A percentile compares a stretch with the other conserved stretches of the same genome.
Evolutionary conservation across 1,140 invertebrate species (phyloP).

Genomic region (Harlomillsia oculata): DNA sequence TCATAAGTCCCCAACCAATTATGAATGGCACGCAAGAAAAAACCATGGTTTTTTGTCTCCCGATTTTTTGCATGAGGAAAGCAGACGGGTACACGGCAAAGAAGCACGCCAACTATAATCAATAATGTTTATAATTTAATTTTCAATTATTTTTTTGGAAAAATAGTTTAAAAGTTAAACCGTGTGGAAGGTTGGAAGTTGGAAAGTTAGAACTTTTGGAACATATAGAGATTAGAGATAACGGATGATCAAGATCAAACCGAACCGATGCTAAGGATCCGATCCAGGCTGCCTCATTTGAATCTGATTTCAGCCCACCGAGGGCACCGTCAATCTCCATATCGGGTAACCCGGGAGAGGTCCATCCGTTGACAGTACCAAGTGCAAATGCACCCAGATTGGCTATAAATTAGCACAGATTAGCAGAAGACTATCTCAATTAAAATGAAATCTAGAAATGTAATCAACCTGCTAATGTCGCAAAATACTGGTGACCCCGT

Average conservation of each 20-base stretch:
- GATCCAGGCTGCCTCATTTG: slow-evolving; percentile 1
- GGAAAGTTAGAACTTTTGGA: too few species aligned
- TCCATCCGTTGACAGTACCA: slow-evolving; percentile 1
- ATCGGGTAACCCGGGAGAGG: not conserved
- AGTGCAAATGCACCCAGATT: slow-evolving; percentile 5
- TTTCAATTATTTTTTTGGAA: not conserved
- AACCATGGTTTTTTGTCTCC: not conserved
- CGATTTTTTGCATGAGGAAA: slow-evolving; percentile 1
- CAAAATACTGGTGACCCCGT: too few species aligned
- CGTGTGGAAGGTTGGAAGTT: too few species aligned
- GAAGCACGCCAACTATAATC: not conserved
- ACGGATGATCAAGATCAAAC: not conserved
- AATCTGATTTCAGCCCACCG: not conserved
- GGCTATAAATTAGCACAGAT: not conserved
- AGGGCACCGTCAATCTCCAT: not conserved
- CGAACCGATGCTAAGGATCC: not conserved
- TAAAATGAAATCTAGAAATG: too few species aligned
- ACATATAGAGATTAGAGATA: not conserved
- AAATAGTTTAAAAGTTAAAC: too few species aligned
- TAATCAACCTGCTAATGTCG: too few species aligned
- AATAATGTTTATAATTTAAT: not conserved
- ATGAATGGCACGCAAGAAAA: not conserved
- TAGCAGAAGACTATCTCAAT: too few species aligned
- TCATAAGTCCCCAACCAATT: not conserved
- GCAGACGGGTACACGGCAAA: not conserved